Evolutionary conservation across 2,888 invertebrate species (phyloP).

Genomic region (Andrena bucephala): DNA sequence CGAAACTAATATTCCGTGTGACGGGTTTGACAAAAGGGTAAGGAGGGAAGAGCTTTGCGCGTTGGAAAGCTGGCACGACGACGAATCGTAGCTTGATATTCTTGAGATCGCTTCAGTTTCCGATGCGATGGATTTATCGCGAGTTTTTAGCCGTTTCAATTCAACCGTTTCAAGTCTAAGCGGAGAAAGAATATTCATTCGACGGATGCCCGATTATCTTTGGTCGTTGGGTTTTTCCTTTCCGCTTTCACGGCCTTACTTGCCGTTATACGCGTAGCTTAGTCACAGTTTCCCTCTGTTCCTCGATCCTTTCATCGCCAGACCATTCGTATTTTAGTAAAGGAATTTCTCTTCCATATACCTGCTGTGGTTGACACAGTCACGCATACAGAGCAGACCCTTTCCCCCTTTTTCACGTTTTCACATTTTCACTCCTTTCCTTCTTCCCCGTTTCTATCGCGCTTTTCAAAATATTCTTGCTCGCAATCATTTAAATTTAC

Average conservation of each 20-base stretch:
- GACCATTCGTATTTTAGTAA: conserved; percentile 21
- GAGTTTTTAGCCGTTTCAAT: conserved; percentile 57
- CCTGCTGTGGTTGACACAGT: conserved; percentile 1
- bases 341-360: conserved; percentile 41
- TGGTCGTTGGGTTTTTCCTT: neutral
- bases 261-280: conserved; percentile 15
- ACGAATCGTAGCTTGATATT: conserved; percentile 14
- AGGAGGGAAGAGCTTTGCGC: neutral
- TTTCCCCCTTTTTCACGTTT: conserved; percentile 34
- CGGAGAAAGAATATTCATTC: conserved; percentile 66
- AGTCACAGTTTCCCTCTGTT: conserved; percentile 24
- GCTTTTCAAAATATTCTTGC: conserved; percentile 1
- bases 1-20: conserved; percentile 74
- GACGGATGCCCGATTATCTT: conserved; percentile 40
- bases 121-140: conserved; percentile 62
- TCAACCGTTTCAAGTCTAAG: conserved; percentile 40
- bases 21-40: conserved; percentile 46
- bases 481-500: conserved; percentile 9
- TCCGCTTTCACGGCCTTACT: neutral
- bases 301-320: conserved; percentile 12
- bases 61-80: neutral
- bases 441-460: neutral
- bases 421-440: too few relatives aligned
- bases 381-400: conserved; percentile 50
- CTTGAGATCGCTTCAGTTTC: conserved; percentile 60